Evolutionary conservation across 2,113 vertebrate species (phyloP), one percentile per base, ranked within the genome.

Genomic region (Prinia subflava): DNA sequence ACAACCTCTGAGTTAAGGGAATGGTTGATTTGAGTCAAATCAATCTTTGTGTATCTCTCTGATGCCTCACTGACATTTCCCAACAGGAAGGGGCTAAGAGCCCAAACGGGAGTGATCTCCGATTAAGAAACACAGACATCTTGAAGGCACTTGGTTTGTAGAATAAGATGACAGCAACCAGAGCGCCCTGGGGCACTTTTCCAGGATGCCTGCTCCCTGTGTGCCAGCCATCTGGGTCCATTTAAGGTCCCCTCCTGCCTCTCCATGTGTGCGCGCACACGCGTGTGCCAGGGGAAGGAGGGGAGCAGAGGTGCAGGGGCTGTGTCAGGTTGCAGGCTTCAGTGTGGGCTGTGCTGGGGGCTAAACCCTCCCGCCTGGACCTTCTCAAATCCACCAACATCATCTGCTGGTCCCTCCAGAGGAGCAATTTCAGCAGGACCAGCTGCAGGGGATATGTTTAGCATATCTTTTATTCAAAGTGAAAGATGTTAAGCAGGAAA

Each of bases 401-500:
- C 97, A 98, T 98, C 98, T 97, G 97, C 97, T 93, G 91, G 91
- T 98, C 98, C 96, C 98, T 97, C 97, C 97, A 98, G 98, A 98
- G 98, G 97, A 97, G 97, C 96, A 98, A 98, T 98, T 98, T 98
- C 87, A 97, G 98, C 98, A 98, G 96, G 98, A 98, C 98, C 98
- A 99, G 98, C 98, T 99, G 98, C 98, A 98, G 92, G 93, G 97
- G 97, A 98, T 97, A 98, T 99, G 98, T 98, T 99, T 98, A 98
- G 96, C 97, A 97, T 99, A 98, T 95, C 96, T 98, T 98, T 99
- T 98, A 99, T 99, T 98, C 97, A 97, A 98, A 98, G 97, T 98
- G 99, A 99, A 99, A 98, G 99, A 99, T 95, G 97, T 98, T 99
- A 98, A 99, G 97, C 98, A 99, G 99, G 98, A 98, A 98, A 98